Conservation (phyloP, 2,888 invertebrate species). For the Anoncus sp. region DNA sequence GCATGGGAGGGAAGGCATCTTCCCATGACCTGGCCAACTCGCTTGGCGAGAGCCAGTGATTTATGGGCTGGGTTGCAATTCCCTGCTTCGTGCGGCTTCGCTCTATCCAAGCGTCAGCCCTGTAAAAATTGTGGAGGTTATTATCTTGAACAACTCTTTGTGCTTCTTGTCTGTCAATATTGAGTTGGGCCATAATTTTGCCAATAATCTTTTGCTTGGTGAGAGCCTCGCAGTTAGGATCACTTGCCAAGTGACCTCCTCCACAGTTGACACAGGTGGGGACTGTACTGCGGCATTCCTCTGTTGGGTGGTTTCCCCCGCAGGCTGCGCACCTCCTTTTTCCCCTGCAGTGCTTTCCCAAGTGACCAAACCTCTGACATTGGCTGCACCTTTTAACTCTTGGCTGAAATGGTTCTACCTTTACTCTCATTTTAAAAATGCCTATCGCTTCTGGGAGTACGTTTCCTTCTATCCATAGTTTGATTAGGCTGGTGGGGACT, state of each 20-base stretch:
- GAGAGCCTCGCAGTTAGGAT: constrained; percentile 21
- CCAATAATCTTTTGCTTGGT: too few species aligned
- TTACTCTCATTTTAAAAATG: background rate
- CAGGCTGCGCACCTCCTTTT: background rate
- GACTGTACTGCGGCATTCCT: background rate
- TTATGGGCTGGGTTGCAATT: too few species aligned
- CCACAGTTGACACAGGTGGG: constrained; percentile 21
- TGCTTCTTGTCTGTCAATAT: too few species aligned
- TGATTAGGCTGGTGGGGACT: background rate
- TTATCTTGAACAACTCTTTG: too few species aligned
- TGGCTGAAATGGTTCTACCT: background rate
- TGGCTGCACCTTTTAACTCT: constrained; percentile 9
- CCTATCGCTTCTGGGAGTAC: background rate
- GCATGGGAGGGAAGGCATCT: too few species aligned
- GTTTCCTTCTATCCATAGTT: constrained; percentile 6
- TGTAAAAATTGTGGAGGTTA: too few species aligned
- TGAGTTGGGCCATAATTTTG: too few species aligned
- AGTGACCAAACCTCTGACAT: constrained; percentile 32
- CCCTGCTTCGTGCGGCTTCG: too few species aligned
- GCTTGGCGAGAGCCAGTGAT: too few species aligned
- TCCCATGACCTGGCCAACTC: too few species aligned
- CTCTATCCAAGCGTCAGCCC: too few species aligned
- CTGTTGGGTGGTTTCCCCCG: background rate
- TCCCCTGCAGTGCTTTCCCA: background rate
- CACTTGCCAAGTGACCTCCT: constrained; percentile 10